A percentile compares a stretch with the other conserved stretches of the same genome.
Evolutionary conservation across 2,113 vertebrate species (phyloP).

Genomic region (Cryptomyrus ogoouensis): DNA sequence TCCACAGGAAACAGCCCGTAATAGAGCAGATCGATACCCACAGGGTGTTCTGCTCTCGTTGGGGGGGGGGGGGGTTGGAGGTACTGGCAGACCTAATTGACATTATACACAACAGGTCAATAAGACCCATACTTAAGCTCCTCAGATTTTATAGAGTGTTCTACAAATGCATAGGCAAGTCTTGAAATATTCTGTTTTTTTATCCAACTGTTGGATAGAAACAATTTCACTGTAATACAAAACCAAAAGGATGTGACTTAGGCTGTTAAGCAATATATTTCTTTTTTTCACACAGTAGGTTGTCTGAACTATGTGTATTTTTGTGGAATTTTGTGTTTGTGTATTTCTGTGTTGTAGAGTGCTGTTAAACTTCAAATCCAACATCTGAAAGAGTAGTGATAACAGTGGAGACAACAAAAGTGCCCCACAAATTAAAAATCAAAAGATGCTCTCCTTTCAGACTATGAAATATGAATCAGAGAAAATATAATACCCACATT

Average conservation of each 20-base stretch:
- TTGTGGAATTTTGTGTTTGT: not conserved
- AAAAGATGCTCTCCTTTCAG: not conserved
- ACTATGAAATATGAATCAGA: not conserved
- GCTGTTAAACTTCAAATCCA: not conserved
- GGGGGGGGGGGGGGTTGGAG: not conserved
- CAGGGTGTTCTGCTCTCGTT: slow-evolving; percentile 42
- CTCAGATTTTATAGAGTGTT: slow-evolving; percentile 41
- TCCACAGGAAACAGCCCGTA: slow-evolving; percentile 39
- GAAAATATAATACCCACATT: not conserved
- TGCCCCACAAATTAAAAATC: not conserved
- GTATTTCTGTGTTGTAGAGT: not conserved
- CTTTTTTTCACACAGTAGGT: not conserved
- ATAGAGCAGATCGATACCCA: slow-evolving; percentile 57
- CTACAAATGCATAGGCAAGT: slow-evolving; percentile 8
- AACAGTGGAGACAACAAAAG: not conserved
- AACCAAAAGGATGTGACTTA: not conserved
- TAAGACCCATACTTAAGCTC: slow-evolving; percentile 49
- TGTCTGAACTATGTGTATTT: not conserved
- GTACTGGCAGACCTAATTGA: slow-evolving; percentile 24
- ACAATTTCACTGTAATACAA: not conserved
- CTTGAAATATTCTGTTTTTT: not conserved
- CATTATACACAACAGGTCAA: slow-evolving; percentile 45
- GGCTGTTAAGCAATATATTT: not conserved
- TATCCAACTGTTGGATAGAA: not conserved
- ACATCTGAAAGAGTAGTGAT: not conserved